Conservation (phyloP, 2,797 vertebrate species). For the Remorina albescens region DNA sequence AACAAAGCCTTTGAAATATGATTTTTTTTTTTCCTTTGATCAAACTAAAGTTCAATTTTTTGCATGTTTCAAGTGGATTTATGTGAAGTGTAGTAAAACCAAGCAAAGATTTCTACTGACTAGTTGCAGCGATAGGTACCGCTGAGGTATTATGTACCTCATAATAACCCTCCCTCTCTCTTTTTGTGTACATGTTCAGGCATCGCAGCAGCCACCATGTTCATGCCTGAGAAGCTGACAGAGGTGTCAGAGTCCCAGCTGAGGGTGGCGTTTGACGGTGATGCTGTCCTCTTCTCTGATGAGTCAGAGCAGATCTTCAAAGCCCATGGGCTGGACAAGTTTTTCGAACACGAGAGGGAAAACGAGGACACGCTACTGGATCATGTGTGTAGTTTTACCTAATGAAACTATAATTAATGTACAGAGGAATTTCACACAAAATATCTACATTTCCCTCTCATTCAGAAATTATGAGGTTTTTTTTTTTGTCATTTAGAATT, state of each 20-base stretch:
- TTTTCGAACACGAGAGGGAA: conserved; percentile 94
- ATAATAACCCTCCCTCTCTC: neutral
- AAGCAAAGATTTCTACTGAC: neutral
- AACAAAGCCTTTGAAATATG: too few species aligned
- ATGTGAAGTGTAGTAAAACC: too few species aligned
- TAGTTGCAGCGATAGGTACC: too few species aligned
- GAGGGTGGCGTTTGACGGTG: conserved; percentile 95
- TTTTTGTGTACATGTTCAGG: conserved; percentile 76
- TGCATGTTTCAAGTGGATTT: too few species aligned
- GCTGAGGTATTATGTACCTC: neutral
- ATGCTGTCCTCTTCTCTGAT: conserved; percentile 96
- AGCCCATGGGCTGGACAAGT: conserved; percentile 94
- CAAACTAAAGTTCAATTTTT: neutral
- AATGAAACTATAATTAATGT: neutral
- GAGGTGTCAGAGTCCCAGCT: conserved; percentile 92
- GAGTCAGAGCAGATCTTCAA: conserved; percentile 98
- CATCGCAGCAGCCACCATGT: conserved; percentile 97
- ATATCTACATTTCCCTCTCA: neutral
- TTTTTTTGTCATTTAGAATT: neutral
- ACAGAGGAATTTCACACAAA: neutral
- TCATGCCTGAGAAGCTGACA: conserved; percentile 90
- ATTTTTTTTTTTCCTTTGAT: neutral
- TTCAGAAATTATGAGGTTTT: neutral
- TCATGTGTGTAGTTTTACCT: conserved; percentile 83
- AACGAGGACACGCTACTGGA: conserved; percentile 94